phyloP scores from a whole-genome alignment of 2,113 vertebrate genomes.

The Protobothrops flavoviridis region DNA sequence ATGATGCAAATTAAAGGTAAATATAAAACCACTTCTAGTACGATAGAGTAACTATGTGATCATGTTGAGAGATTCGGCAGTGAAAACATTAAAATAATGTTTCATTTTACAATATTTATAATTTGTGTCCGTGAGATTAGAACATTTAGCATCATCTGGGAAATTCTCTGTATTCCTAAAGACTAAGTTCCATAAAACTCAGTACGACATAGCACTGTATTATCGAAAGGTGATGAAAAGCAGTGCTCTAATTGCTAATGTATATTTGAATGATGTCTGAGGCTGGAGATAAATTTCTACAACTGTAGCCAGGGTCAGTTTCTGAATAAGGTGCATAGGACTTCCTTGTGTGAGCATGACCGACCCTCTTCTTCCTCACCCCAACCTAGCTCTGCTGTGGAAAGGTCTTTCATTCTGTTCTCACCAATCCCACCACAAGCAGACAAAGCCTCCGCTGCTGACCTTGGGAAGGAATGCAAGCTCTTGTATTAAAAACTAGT shows the following conservation, averaged over 20 bases:
- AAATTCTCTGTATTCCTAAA: neutral
- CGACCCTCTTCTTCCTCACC: neutral
- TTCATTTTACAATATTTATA: neutral
- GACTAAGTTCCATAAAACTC: neutral
- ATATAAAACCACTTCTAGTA: neutral
- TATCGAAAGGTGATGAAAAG: neutral
- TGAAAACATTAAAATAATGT: neutral
- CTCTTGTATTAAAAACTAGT: neutral
- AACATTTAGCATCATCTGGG: neutral
- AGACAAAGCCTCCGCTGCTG: conserved; percentile 6
- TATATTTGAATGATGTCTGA: neutral
- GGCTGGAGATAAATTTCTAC: neutral
- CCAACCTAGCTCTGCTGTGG: neutral
- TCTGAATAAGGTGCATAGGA: neutral
- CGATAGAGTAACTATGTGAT: neutral
- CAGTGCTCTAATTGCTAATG: neutral
- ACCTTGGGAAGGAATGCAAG: conserved; percentile 21
- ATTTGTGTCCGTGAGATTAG: neutral
- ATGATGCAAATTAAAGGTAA: neutral
- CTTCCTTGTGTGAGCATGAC: neutral
- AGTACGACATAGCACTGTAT: neutral
- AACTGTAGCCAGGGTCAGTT: neutral
- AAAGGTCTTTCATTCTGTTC: conserved; percentile 8
- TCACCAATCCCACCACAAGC: neutral
- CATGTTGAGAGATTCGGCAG: neutral